Base-by-base conservation (phyloP, 2,113 vertebrate genomes). In the Siniperca chuatsi region DNA sequence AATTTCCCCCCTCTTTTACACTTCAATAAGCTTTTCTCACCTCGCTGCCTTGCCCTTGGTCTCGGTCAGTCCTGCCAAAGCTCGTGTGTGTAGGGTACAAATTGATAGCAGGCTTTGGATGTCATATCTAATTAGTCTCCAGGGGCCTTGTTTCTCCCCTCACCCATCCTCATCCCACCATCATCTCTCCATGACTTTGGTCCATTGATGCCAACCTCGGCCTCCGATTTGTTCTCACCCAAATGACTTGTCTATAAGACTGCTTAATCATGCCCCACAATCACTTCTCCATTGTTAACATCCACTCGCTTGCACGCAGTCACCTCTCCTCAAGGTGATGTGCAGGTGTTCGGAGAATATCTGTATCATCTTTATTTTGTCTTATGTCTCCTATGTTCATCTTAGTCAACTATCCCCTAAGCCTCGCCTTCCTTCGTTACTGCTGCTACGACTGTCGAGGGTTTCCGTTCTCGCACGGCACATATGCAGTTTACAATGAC, bases 101-200 rank as follows among this genome's bases (percentile, higher is more conserved):
- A 95, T 87, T 90, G 87, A 92, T 85, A 87, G 83, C 91, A 94
- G 91, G 70, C 82, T 82, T 83, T 80, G 55, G 61, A 81, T 88
- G 92, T 93, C 91, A 83, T 86, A 80, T 90, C 75, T 92, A 93
- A 93, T 95, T 91, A 93, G 84, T 90, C 88, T 89, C 81, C 71
- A 67, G 84, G 84, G 88, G 86, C 58, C 69, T 48, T 37, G 33
- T 85, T 23, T 55, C 65, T 60, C 73, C 55, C 54, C 64, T 54
- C 64, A 16, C 37, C 64, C 75, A 2, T 42, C 73, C 58, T 21
- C 67, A 5, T 44, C 64, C 23, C 21, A 0, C 48, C 62, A 33
- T 46, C 72, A 18, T 79, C 74, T n/a, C 72, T 82, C 33, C 7
- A 11, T 73, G 79, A 90, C 89, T 81, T 76, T 85, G 82, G 29